Base-by-base conservation (phyloP, 2,113 vertebrate species). In the Prochilodus magdalenae region DNA sequence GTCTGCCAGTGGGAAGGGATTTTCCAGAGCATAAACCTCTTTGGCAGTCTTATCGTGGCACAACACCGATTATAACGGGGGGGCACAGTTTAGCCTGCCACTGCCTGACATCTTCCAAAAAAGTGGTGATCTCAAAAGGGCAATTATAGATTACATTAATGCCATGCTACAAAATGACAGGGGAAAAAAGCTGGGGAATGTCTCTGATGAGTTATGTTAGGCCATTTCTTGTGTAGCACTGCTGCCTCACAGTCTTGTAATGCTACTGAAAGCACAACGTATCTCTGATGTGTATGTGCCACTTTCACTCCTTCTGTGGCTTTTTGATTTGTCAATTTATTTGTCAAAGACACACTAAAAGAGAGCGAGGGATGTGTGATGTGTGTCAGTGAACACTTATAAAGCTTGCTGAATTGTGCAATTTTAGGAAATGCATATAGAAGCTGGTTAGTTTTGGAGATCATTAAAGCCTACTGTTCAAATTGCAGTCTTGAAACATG, bases 1-100 rank as follows among this genome's bases (percentile, higher is more conserved):
- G 75, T 82, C 29, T 79, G 71, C 27, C 73, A 57, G 59, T 60
- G 66, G 53, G 33, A 29, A 69, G 20, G 60, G 74, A 80, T 80
- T 80, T 85, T 67, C 80, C 66, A 82, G 49, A 60, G 26, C 26
- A 36, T 83, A 83, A 86, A 77, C 62, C 77, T 85, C 22, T 79
- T 80, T 83, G 76, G 71, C 72, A 33, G 72, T 15, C 47, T 66
- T 75, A 13, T 71, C 47, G 11, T 77, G 79, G 67, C 74, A 79
- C 59, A 75, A 78, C 60, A n/a, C 70, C 70, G 59, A 73, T 74
- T 81, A 67, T 36, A 63, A 53, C 30, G 14, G 14, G 51, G 24
- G 70, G 62, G 40, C 53, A 44, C 0, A 53, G 55, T n/a, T 55
- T 49, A 26, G 73, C 62, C 55, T 71, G 47, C 60, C 44, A 49